Evolutionary conservation across 2,888 invertebrate species (phyloP), one percentile per base, ranked within the genome.

Genomic region (Pyrrhia umbra): DNA sequence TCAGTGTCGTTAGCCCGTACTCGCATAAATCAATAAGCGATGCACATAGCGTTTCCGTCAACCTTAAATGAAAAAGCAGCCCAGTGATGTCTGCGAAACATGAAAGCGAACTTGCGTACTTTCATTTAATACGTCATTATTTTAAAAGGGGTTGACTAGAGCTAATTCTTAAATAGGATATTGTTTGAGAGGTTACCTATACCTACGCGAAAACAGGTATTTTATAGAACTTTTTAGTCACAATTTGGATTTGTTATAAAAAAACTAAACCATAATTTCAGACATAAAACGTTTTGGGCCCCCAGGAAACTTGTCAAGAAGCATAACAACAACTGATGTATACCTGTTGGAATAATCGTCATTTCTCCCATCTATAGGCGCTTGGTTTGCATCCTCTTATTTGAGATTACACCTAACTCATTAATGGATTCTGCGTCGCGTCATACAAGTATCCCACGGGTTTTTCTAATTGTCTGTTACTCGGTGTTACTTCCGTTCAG

Each of bases 371-470:
- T 34, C 13, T 34, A 34, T n/a, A 13, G 34, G n/a, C n/a, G 34
- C n/a, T 34, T 34, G 34, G 5, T 34, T 34, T 34, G n/a, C 2
- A 37, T 37, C 15, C 8, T 15, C 15, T 6, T 49, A 43, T 49
- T 56, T 50, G 27, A 56, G 20, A 23, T 30, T 9, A 57, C 21
- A 34, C 23, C 42, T 46, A 56, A 45, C 21, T 64, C 42, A 61
- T 43, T 61, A 34, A 34, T 34, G 34, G 34, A 34, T 34, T n/a
- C 45, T 50, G 25, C 30, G 20, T 10, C 15, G 39, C 30, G 15
- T 6, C 34, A 20, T 30, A 55, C n/a, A 34, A 58, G 51, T 45
- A 61, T 63, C 43, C 56, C 49, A 58, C 42, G 46, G 23, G n/a
- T 47, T 58, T 40, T 63, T 50, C n/a, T 23, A 42, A 9, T 16